These are phyloP conservation scores for Proctacanthus coquilletti DNA, from an alignment of 1,140 invertebrate species.

Conservation along the genomic window DNA sequence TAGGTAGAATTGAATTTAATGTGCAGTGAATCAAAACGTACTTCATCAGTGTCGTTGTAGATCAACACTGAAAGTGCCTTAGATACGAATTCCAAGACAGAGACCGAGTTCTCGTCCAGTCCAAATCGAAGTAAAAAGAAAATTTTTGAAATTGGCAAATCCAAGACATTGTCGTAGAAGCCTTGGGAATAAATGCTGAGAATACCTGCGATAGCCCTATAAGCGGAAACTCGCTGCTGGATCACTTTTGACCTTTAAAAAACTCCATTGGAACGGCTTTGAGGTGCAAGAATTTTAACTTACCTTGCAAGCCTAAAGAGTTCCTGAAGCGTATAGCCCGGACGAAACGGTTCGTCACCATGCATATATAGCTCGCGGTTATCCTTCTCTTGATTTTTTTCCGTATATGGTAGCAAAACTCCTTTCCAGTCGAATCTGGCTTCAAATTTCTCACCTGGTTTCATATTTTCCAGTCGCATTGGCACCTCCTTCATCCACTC, in stretches of 20 bases:
- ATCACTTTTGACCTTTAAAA: constrained; percentile 41
- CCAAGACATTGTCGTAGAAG: constrained; percentile 50
- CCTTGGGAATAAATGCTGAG: constrained; percentile 54
- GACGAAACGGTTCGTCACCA: constrained; percentile 76
- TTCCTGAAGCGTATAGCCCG: constrained; percentile 79
- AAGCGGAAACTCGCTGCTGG: constrained; percentile 65
- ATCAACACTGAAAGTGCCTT: constrained; percentile 55
- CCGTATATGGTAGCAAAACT: constrained; percentile 47
- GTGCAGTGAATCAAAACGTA: constrained; percentile 23
- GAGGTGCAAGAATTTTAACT: too few relatives aligned
- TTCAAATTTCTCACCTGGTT: constrained; percentile 43
- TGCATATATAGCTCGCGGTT: constrained; percentile 70
- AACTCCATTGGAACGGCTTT: too few relatives aligned
- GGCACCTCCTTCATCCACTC: constrained; percentile 66
- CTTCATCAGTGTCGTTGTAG: constrained; percentile 61
- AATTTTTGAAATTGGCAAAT: constrained; percentile 48
- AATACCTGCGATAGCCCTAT: constrained; percentile 64
- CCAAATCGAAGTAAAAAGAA: constrained; percentile 70
- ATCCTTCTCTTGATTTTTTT: constrained; percentile 40
- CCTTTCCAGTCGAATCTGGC: constrained; percentile 55
- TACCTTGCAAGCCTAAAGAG: constrained; percentile 49
- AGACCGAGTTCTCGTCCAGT: constrained; percentile 64
- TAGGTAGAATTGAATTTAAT: constrained; percentile 8
- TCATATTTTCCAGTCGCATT: constrained; percentile 27
- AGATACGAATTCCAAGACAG: constrained; percentile 53